Evolutionary conservation across 1,140 invertebrate species (phyloP), one percentile per base, ranked within the genome.

Genomic region (Sitobion miscanthi): DNA sequence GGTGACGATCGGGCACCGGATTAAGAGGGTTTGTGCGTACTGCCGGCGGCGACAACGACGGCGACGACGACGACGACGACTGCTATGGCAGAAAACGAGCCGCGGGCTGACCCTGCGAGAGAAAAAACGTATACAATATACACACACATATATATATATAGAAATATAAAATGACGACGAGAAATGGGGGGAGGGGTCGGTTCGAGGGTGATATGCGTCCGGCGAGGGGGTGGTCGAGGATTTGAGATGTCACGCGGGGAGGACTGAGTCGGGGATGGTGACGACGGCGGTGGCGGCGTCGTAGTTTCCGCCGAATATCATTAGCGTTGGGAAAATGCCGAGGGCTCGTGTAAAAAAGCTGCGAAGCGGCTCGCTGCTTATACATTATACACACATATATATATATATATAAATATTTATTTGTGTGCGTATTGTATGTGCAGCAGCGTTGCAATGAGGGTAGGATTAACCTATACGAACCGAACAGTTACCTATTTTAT

Each of bases 281-380:
- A 6, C 38, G 82, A 42, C 23, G 47, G 14, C 30, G 25, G 30
- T 30, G 86, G 8, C 45, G 45, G 30, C 45, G 45, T 49, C 85
- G 85, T 20, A 45, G 85, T 87, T 87, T 88, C n/a, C 86, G 47
- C n/a, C 47, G 86, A 88, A 88, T 88, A 52, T 88, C 86, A 88
- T 88, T 88, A 88, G 47, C n/a, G 86, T 52, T 20, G 47, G 7
- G 20, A 52, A 88, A 88, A 47, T 20, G 86, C 86, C 86, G 47
- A 30, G n/a, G 47, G 86, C 86, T 25, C 17, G 47, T 35, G 47
- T 30, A 88, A 88, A 88, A 87, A 49, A 49, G 5, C 25, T 88
- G 1, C n/a, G 38, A 14, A 30, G 45, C 2, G 25, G 83, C 83
- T 83, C 35, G 35, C n/a, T 38, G 77, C 35, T 69, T 30, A 30